Evolutionary conservation across 2,888 invertebrate genomes (phyloP).

Genomic region (Cryptus viduatorius): DNA sequence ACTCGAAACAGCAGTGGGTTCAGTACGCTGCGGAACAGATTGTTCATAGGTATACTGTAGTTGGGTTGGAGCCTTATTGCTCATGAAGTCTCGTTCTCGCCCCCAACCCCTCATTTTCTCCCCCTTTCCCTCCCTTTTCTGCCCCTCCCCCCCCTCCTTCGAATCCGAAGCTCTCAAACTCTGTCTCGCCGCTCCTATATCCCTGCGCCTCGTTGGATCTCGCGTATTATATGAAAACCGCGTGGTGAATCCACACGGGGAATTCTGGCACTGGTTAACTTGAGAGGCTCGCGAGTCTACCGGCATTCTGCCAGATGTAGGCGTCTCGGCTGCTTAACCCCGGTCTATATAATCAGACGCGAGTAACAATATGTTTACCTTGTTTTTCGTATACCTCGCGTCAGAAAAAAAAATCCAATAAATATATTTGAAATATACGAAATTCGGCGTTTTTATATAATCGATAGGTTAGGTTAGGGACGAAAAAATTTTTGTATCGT

Average conservation of each 20-base stretch:
- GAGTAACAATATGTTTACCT: background rate
- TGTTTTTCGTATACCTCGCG: background rate
- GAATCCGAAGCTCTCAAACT: slow-evolving; percentile 40
- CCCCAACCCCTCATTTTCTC: background rate
- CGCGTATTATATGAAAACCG: slow-evolving; percentile 4
- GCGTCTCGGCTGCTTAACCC: slow-evolving; percentile 61
- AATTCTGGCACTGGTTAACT: slow-evolving; percentile 51
- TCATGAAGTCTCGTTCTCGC: slow-evolving; percentile 44
- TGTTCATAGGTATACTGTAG: slow-evolving; percentile 45
- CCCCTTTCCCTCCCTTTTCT: no score
- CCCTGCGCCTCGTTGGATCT: slow-evolving; percentile 59
- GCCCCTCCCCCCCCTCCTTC: no score
- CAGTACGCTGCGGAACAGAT: slow-evolving; percentile 43
- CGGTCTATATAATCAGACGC: slow-evolving; percentile 44
- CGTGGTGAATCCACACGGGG: slow-evolving; percentile 42
- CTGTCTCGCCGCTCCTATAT: slow-evolving; percentile 43
- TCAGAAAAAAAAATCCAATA: no score
- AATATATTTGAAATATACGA: no score
- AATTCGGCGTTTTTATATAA: no score
- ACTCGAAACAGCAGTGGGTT: slow-evolving; percentile 29
- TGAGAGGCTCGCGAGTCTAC: slow-evolving; percentile 34
- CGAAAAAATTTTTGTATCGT: no score
- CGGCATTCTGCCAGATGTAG: slow-evolving; percentile 61
- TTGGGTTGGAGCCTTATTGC: slow-evolving; percentile 45
- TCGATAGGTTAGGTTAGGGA: no score